Evolutionary conservation across 2,888 invertebrate genomes (phyloP), one percentile per base, ranked within the genome.

Genomic region (Patella depressa): DNA sequence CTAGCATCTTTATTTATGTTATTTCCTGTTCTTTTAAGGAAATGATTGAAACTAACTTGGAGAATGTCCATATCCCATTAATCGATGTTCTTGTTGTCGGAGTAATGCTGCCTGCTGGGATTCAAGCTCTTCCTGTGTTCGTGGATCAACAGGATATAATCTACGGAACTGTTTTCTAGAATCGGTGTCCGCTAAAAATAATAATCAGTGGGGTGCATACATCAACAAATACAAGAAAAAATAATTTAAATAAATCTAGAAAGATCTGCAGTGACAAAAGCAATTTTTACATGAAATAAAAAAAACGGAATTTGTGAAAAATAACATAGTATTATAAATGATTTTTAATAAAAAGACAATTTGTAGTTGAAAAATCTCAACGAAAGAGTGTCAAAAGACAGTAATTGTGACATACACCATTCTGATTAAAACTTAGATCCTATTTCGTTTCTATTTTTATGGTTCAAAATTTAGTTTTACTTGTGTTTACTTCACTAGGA

Each of bases 21-120:
- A 45, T 45, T 45, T 45, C 45, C 45, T 45, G 4, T 5, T 34
- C 34, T 34, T 34, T 34, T 4, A 34, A 34, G 34, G 34, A 34
- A 34, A 34, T 34, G 45, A 45, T 9, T 45, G 45, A 45, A 45
- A 29, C 57, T 53, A 24, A 65, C 65, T 65, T 65, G 65, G 65
- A 65, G 65, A 65, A 9, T 85, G 85, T 59, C 81, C 84, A 53
- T 88, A 71, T 53, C 74, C 73, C 12, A 79, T 81, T 53, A 89
- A 81, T 9, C 78, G 77, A 17, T 87, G 85, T 76, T 88, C 88
- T 76, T 91, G 90, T 69, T 89, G 87, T 34, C 85, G 75, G 29
- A 91, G 78, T 79, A 90, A 81, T 15, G 88, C 89, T 57, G 85
- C 82, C 78, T 90, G 91, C 79, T 90, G 90, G 0, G 86, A 77